Conservation (phyloP, 1,140 invertebrate species). For the Leguminivora glycinivorella region DNA sequence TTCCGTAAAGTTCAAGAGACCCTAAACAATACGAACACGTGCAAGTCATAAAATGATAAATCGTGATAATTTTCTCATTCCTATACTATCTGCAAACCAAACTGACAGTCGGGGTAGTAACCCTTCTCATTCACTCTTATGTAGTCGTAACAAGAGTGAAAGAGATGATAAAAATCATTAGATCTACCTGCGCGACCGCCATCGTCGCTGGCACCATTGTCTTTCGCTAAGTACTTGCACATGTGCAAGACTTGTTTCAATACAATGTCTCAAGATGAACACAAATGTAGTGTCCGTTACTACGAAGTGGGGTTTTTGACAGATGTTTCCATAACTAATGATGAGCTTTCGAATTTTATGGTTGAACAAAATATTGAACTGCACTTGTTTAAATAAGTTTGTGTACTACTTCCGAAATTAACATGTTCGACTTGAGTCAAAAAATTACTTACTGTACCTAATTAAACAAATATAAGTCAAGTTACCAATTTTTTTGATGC, state of each 20-base stretch:
- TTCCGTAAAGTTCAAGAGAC: conserved; percentile 1
- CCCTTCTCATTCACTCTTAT: no score
- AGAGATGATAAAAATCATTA: no score
- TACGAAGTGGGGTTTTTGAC: neutral
- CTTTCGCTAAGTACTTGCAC: conserved; percentile 56
- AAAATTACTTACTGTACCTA: no score
- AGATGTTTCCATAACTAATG: conserved; percentile 9
- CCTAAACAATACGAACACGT: conserved; percentile 49
- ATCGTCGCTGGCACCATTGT: conserved; percentile 40
- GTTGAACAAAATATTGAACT: neutral
- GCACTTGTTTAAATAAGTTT: neutral
- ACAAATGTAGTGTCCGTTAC: conserved; percentile 2
- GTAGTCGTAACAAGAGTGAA: no score
- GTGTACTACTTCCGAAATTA: neutral
- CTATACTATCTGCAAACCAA: no score
- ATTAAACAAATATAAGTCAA: no score
- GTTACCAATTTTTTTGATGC: no score
- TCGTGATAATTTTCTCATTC: conserved; percentile 31
- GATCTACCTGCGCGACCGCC: conserved; percentile 49
- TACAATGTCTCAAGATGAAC: conserved; percentile 4
- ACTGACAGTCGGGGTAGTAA: no score
- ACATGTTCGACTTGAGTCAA: no score
- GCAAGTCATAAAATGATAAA: conserved; percentile 61
- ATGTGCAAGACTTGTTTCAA: conserved; percentile 46
- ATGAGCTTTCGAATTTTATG: neutral